Percentiles rank a stretch among this genome's conserved stretches.
Conservation (phyloP, 2,888 invertebrate genomes). For the Cheilosia variabilis region DNA sequence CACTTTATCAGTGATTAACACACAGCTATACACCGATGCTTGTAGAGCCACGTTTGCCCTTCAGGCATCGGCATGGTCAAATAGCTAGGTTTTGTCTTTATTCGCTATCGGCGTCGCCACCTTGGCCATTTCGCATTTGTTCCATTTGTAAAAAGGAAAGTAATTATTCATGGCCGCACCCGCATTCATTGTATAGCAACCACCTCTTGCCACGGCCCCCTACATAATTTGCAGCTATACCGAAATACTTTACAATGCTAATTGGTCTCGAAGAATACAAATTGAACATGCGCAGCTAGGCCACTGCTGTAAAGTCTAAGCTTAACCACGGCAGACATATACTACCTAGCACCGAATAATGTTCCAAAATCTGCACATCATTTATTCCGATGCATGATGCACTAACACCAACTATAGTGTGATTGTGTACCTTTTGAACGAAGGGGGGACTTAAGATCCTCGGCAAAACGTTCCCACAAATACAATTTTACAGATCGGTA, state of each 20-base stretch:
- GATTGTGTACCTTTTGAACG: conserved; percentile 9
- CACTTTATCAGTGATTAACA: too few species aligned
- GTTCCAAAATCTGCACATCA: conserved; percentile 39
- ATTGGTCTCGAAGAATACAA: conserved; percentile 37
- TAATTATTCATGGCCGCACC: conserved; percentile 58
- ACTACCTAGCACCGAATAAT: conserved; percentile 19
- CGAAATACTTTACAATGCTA: conserved; percentile 30
- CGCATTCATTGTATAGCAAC: conserved; percentile 23
- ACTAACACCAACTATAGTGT: conserved; percentile 40
- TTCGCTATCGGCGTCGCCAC: conserved; percentile 13
- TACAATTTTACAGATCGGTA: conserved; percentile 54
- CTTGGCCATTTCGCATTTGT: conserved; percentile 10
- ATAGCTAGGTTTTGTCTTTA: background rate
- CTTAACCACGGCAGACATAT: background rate
- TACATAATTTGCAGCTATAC: background rate
- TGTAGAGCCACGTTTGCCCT: too few species aligned
- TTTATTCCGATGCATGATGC: conserved; percentile 52
- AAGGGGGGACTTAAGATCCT: conserved; percentile 34
- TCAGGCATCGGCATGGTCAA: conserved; percentile 17
- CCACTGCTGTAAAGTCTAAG: background rate
- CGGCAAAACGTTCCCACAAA: conserved; percentile 48
- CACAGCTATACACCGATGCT: too few species aligned
- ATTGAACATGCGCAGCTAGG: conserved; percentile 11
- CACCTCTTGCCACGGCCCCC: background rate
- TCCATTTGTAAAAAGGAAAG: conserved; percentile 34